A percentile compares a stretch with the other conserved stretches of the same genome.
Evolutionary conservation across 2,113 vertebrate species (phyloP).

Genomic region (Caracal caracal): DNA sequence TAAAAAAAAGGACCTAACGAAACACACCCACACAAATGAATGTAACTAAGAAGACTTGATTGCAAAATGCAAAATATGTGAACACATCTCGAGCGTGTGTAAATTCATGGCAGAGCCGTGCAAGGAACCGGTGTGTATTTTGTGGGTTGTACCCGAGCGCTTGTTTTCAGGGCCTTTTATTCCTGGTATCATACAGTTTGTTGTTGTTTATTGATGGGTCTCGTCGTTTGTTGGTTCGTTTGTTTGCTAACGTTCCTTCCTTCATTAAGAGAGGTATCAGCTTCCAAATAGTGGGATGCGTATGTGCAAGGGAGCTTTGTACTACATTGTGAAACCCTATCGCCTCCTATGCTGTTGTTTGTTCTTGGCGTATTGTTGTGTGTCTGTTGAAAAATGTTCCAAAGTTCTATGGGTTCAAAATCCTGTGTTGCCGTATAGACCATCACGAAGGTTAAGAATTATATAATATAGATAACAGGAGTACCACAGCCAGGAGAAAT

Average conservation of each 20-base stretch:
- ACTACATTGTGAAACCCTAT: neutral
- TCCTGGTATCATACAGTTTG: neutral
- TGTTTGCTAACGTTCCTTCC: neutral
- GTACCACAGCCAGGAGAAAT: neutral
- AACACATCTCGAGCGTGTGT: neutral
- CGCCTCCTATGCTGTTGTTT: neutral
- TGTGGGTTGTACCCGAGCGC: neutral
- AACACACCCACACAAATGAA: neutral
- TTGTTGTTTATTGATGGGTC: too few relatives aligned
- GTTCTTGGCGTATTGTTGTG: neutral
- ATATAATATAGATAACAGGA: neutral
- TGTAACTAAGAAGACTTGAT: neutral
- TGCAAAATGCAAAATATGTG: neutral
- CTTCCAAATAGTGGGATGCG: neutral
- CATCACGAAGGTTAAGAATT: neutral
- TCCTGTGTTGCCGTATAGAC: neutral
- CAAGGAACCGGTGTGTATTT: neutral
- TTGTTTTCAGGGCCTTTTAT: neutral
- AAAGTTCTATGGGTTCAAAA: neutral
- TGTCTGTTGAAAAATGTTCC: neutral
- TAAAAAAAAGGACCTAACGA: neutral
- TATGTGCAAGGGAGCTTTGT: neutral
- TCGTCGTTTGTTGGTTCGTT: neutral
- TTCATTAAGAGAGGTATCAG: neutral
- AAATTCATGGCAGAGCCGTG: neutral